Evolutionary conservation across 2,113 vertebrate genomes (phyloP).

Genomic region (Argyrosomus japonicus): DNA sequence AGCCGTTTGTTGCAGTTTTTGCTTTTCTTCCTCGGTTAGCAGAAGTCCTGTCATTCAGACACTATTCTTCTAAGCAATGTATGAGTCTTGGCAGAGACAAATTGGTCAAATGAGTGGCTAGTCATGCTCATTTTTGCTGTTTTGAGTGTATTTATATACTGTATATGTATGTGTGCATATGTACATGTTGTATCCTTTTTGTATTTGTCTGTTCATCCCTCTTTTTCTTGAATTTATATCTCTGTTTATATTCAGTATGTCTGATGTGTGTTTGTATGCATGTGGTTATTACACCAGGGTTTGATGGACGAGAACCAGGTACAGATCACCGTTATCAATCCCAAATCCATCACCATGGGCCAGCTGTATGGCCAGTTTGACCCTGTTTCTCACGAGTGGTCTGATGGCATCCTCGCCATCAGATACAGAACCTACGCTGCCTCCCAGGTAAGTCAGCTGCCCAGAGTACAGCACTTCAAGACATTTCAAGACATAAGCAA

Average conservation of each 20-base stretch:
- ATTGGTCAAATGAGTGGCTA: constrained; percentile 18
- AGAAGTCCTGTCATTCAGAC: constrained; percentile 32
- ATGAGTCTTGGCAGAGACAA: constrained; percentile 27
- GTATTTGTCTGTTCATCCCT: neutral
- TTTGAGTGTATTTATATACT: neutral
- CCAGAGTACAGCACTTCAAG: neutral
- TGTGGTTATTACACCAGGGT: constrained; percentile 77
- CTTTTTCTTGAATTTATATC: neutral
- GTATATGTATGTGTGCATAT: neutral
- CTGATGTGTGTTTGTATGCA: neutral
- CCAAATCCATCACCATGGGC: constrained; percentile 93
- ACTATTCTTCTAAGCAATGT: constrained; percentile 35
- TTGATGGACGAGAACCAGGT: constrained; percentile 93
- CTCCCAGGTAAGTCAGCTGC: constrained; percentile 82
- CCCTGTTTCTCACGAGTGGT: constrained; percentile 92
- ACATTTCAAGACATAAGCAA: constrained; percentile 1
- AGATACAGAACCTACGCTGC: constrained; percentile 90
- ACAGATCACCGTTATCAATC: constrained; percentile 92
- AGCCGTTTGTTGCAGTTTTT: constrained; percentile 37
- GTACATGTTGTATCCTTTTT: neutral
- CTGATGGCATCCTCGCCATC: constrained; percentile 91
- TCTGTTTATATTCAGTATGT: neutral
- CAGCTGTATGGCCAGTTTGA: constrained; percentile 94
- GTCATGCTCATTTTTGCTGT: constrained; percentile 3
- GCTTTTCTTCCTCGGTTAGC: constrained; percentile 36